These are phyloP conservation scores for Entomobrya multifasciata DNA, from an alignment of 2,888 invertebrate genomes.

Conservation along the genomic window DNA sequence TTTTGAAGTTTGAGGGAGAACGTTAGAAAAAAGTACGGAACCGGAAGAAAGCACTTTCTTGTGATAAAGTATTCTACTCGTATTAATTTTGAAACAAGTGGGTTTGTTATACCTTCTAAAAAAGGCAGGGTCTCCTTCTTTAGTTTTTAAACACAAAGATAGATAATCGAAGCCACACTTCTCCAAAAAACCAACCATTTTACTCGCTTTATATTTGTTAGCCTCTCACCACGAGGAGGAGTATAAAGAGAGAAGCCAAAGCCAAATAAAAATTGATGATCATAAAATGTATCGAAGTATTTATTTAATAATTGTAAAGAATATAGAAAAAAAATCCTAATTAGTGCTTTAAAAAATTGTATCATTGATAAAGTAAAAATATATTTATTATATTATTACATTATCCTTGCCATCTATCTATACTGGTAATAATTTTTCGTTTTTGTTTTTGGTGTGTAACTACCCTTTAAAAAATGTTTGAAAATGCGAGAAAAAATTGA, in stretches of 20 bases:
- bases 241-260: slow-evolving; percentile 31
- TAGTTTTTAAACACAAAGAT: not conserved
- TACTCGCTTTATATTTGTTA: not conserved
- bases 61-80: slow-evolving; percentile 34
- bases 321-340: slow-evolving; percentile 7
- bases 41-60: slow-evolving; percentile 29
- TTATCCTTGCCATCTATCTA: slow-evolving; percentile 18
- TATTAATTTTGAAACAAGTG: not conserved
- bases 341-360: slow-evolving; percentile 3
- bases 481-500: slow-evolving; percentile 42
- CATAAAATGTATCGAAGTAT: not conserved
- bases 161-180: not conserved
- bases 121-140: not conserved
- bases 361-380: slow-evolving; percentile 13
- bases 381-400: slow-evolving; percentile 2
- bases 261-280: slow-evolving; percentile 28
- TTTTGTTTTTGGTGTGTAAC: not conserved
- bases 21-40: slow-evolving; percentile 7
- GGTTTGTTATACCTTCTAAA: slow-evolving; percentile 14
- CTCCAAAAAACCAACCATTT: too few species aligned
- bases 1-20: slow-evolving; percentile 16
- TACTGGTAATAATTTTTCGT: not conserved
- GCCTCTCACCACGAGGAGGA: too few species aligned
- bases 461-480: slow-evolving; percentile 2
- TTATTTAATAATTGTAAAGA: slow-evolving; percentile 35